phyloP scores from a whole-genome alignment of 2,113 vertebrate species.

The Ailurus styani region DNA sequence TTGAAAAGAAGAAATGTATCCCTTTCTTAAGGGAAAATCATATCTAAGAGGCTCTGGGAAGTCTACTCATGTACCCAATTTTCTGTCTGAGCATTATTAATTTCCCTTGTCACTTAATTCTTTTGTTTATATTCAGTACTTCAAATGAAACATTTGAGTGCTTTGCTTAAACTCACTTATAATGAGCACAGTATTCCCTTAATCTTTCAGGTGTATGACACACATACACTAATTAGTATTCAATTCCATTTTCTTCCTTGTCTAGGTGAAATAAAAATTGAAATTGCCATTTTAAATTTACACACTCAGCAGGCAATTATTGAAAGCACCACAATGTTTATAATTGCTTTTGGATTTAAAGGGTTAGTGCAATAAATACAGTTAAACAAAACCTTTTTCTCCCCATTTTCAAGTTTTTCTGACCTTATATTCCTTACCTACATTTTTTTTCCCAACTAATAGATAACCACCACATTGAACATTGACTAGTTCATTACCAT shows the following conservation, averaged over 20 bases:
- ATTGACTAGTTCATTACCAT: background rate
- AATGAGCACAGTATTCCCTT: slow-evolving; percentile 61
- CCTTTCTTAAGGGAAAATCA: background rate
- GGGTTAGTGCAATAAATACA: slow-evolving; percentile 57
- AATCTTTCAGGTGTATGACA: slow-evolving; percentile 76
- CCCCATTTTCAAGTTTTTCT: slow-evolving; percentile 54
- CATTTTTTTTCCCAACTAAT: background rate
- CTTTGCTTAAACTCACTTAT: slow-evolving; percentile 71
- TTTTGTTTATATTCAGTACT: slow-evolving; percentile 73
- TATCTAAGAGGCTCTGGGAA: background rate
- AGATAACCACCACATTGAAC: background rate
- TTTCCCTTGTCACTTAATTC: slow-evolving; percentile 70
- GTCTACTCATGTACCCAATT: slow-evolving; percentile 20
- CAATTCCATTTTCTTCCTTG: slow-evolving; percentile 75
- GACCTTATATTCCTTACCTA: slow-evolving; percentile 58
- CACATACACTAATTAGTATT: slow-evolving; percentile 75
- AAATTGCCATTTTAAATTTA: slow-evolving; percentile 81
- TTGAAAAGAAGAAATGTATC: background rate
- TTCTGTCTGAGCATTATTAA: slow-evolving; percentile 68
- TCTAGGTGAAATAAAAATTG: slow-evolving; percentile 77
- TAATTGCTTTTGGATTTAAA: slow-evolving; percentile 78
- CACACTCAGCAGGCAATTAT: slow-evolving; percentile 74
- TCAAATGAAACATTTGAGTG: slow-evolving; percentile 67
- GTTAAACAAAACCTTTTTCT: slow-evolving; percentile 40
- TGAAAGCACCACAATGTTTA: slow-evolving; percentile 71